Percentiles rank a stretch among this genome's conserved stretches.
These are phyloP conservation scores for Camelus dromedarius DNA, from an alignment of 2,113 vertebrate genomes.

Conservation along the genomic window DNA sequence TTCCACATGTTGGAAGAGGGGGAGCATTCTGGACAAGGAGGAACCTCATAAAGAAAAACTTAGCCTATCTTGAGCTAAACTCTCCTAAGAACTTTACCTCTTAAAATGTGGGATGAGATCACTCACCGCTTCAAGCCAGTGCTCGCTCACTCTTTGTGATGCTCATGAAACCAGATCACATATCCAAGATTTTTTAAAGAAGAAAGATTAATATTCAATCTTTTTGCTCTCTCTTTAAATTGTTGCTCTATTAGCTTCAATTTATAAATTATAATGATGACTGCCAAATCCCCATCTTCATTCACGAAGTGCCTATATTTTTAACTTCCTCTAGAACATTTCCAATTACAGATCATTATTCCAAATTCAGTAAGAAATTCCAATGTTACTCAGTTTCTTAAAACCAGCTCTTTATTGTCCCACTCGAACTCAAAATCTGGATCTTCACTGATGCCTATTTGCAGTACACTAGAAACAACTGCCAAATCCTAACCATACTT, in stretches of 20 bases:
- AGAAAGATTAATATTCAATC: neutral
- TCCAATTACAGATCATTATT: slow-evolving; percentile 23
- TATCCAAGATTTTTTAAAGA: neutral
- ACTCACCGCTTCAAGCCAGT: neutral
- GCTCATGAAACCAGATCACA: slow-evolving; percentile 19
- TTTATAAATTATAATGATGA: neutral
- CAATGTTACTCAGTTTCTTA: slow-evolving; percentile 31
- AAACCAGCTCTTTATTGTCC: slow-evolving; percentile 27
- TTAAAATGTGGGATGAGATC: neutral
- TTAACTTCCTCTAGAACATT: slow-evolving; percentile 23
- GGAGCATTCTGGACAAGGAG: neutral
- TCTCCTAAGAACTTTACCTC: slow-evolving; percentile 4
- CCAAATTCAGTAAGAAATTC: slow-evolving; percentile 45
- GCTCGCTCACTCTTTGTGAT: neutral
- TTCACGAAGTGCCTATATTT: neutral
- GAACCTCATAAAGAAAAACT: neutral
- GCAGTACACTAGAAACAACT: neutral
- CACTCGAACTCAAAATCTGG: slow-evolving; percentile 51
- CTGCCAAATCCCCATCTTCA: neutral
- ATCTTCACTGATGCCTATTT: slow-evolving; percentile 2
- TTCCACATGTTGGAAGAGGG: neutral
- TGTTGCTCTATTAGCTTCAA: slow-evolving; percentile 37
- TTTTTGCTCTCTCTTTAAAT: slow-evolving; percentile 43
- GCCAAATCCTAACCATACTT: neutral
- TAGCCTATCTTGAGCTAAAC: slow-evolving; percentile 11